Base-by-base conservation (phyloP, 2,113 vertebrate genomes). In the Larimichthys polyactis region DNA sequence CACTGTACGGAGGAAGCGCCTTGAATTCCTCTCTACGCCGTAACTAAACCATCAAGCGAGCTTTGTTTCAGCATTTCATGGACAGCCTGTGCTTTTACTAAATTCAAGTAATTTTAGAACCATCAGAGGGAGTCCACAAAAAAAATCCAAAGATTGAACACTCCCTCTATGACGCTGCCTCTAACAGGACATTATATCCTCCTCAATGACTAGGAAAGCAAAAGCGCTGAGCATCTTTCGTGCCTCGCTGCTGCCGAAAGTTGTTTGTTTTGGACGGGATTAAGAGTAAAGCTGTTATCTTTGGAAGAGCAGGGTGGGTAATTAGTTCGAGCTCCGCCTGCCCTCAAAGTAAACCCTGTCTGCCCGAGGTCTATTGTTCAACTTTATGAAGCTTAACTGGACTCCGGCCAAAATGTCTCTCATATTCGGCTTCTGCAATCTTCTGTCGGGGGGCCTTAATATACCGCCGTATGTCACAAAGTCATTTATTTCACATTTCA, bases 251-350 rank as follows among this genome's bases (percentile, higher is more conserved):
- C 67, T 20, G 36, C 36, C 7, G 74, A 75, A 24, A 54, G 76
- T 72, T 73, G 83, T 85, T 86, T 86, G 82, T 88, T 87, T 90
- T 90, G 82, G 68, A 78, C 49, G 2, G 78, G 90, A 88, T 87
- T 91, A 70, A 81, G 80, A 82, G 82, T 76, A 76, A 84, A 82
- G 78, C 78, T 81, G 81, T 90, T 89, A 90, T 89, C 87, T 82
- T 89, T 80, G 78, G 74, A 82, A 29, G 86, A 78, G 82, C 88
- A 90, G 69, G 55, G 24, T 17, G 71, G 73, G 57, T 92, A 87
- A 90, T 92, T 92, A 90, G 76, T 79, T 59, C 20, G 22, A 51
- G 71, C 80, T 87, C 55, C 32, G 29, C 78, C 75, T 24, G 58
- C 75, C 87, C 85, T 73, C 62, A 7, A 75, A 81, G 80, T 79